Conservation (phyloP, 2,113 vertebrate genomes). For the Mustelus asterias region DNA sequence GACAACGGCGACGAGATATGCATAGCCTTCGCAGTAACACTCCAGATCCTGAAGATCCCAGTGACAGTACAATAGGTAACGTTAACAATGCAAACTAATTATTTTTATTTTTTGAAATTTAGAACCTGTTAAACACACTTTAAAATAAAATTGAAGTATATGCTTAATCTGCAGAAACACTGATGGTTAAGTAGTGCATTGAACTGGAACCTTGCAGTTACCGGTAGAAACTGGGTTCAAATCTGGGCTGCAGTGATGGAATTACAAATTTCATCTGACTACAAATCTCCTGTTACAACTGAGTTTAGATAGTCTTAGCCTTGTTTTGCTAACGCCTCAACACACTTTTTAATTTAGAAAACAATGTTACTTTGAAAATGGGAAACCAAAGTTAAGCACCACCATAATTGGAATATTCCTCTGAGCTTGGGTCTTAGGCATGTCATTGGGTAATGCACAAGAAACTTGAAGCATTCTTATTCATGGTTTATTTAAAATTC, state of each 20-base stretch:
- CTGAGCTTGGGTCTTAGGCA: background rate
- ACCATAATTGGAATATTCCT: background rate
- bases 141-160: background rate
- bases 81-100: constrained; percentile 40
- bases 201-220: background rate
- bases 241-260: background rate
- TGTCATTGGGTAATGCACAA: background rate
- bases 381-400: background rate
- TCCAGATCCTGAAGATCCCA: constrained; percentile 75
- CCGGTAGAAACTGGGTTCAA: background rate
- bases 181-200: background rate
- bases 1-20: constrained; percentile 84
- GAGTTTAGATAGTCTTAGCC: background rate
- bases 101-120: background rate
- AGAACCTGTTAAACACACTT: background rate
- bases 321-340: background rate
- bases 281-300: background rate
- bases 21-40: constrained; percentile 80
- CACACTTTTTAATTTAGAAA: background rate
- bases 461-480: background rate
- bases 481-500: background rate
- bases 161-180: background rate
- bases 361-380: background rate
- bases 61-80: constrained; percentile 73
- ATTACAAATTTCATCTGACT: background rate